Base-by-base conservation (phyloP, 2,888 invertebrate species). In the Dastarcus helophoroides region DNA sequence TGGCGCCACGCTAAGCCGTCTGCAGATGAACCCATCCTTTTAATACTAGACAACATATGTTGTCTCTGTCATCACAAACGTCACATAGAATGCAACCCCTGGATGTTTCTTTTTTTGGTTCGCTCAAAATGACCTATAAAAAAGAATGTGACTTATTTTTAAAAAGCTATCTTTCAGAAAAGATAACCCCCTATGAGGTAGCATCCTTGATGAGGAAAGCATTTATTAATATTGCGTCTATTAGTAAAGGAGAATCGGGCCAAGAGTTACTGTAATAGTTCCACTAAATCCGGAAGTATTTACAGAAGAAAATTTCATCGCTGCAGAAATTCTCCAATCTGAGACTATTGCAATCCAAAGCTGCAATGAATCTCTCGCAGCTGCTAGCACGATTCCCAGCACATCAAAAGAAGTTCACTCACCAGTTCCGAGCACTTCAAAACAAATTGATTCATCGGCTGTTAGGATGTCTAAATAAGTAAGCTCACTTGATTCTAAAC, bases 201-300 rank as follows among this genome's bases (percentile, higher is more conserved):
- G 50, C 48, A 15, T 40, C 45, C 15, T 29, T 48, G 33, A 28
- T 47, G 12, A 47, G 36, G 10, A 46, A 39, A 22, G 33, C 33
- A 14, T 33, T 29, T 24, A 11, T 29, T 22, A 33, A 33, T 32
- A 41, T 43, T 32, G 48, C 50, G 1, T 43, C 45, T 33, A 48
- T 53, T 26, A 43, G 36, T 16, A 52, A 54, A 44, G 50, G 39
- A 30, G 49, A 47, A 42, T 38, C 52, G 9, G 51, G n/a, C 51
- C 54, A 41, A 41, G 42, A 40, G 29, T 47, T 31, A 46, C 51
- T 31, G 53, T 50, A 27, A 53, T 52, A 33, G 41, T 36, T 33
- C 51, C 51, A 33, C 16, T 51, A 24, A 47, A 53, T 38, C 48
- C 46, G 26, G 33, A 32, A 26, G 34, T 45, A 26, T 48, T 49